These are phyloP conservation scores for Montipora foliosa DNA, from an alignment of 64 coral and sea anemone genomes.

Conservation along the genomic window DNA sequence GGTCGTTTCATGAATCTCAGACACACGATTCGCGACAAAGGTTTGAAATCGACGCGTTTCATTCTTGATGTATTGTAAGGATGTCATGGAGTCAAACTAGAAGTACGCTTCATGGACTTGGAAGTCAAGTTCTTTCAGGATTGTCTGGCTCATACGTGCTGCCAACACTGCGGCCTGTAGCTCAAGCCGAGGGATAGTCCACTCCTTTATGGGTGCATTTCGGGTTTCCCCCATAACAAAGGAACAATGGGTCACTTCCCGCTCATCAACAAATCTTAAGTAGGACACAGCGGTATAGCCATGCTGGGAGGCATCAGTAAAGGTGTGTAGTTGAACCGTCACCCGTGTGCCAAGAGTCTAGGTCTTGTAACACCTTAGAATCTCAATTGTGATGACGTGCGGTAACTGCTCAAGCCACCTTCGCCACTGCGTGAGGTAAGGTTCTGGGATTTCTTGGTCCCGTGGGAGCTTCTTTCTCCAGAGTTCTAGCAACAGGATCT, in stretches of 20 bases:
- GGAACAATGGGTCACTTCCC: constrained; percentile 32
- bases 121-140: constrained; percentile 35
- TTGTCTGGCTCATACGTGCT: background rate
- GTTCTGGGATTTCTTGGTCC: constrained; percentile 52
- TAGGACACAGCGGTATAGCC: constrained; percentile 36
- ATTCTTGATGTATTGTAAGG: constrained; percentile 46
- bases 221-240: constrained; percentile 46
- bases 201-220: constrained; percentile 30
- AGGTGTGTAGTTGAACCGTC: constrained; percentile 37
- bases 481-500: constrained; percentile 53
- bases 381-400: background rate
- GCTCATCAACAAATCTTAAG: constrained; percentile 15
- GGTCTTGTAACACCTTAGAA: constrained; percentile 49
- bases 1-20: constrained; percentile 17
- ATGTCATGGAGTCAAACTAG: constrained; percentile 36
- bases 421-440: constrained; percentile 6
- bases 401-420: constrained; percentile 25
- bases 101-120: background rate
- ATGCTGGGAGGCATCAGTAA: constrained; percentile 51
- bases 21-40: constrained; percentile 36
- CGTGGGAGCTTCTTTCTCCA: constrained; percentile 25
- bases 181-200: constrained; percentile 65
- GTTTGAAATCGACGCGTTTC: constrained; percentile 29
- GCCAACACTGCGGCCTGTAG: constrained; percentile 38
- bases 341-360: background rate